Conservation (phyloP, 2,797 vertebrate genomes). For the Apodemus agrarius region DNA sequence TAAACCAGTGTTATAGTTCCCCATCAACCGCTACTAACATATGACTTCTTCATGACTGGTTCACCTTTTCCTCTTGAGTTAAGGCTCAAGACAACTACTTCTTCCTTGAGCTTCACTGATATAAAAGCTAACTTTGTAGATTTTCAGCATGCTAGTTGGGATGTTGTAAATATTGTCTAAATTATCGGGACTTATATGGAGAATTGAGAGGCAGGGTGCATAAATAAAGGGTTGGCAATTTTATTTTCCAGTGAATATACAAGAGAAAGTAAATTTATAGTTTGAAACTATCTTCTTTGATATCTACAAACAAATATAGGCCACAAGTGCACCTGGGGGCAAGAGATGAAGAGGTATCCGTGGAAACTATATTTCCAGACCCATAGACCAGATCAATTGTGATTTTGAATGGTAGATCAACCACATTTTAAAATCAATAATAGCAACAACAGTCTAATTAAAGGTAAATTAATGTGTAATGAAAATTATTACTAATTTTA, state of each 20-base stretch:
- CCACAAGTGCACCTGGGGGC: background rate
- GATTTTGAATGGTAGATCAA: slow-evolving; percentile 61
- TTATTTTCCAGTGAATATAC: background rate
- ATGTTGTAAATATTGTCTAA: background rate
- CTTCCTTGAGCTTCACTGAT: background rate
- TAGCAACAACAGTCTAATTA: background rate
- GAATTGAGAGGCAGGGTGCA: background rate
- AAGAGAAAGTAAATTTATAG: background rate
- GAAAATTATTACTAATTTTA: slow-evolving; percentile 63
- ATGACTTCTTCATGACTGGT: background rate
- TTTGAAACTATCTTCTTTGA: background rate
- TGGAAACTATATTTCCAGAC: slow-evolving; percentile 48
- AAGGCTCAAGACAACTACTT: background rate
- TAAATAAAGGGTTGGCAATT: background rate
- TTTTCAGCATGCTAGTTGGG: background rate
- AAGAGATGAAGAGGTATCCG: background rate
- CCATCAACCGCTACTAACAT: background rate
- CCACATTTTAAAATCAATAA: background rate
- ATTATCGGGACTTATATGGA: background rate
- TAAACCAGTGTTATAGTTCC: background rate
- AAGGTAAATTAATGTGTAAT: slow-evolving; percentile 55
- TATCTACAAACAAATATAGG: background rate
- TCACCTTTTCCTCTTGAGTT: background rate
- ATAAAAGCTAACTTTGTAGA: background rate
- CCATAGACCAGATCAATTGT: slow-evolving; percentile 55